These are phyloP conservation scores for Lampris megalopsis DNA, from an alignment of 2,113 vertebrate genomes.

Conservation along the genomic window DNA sequence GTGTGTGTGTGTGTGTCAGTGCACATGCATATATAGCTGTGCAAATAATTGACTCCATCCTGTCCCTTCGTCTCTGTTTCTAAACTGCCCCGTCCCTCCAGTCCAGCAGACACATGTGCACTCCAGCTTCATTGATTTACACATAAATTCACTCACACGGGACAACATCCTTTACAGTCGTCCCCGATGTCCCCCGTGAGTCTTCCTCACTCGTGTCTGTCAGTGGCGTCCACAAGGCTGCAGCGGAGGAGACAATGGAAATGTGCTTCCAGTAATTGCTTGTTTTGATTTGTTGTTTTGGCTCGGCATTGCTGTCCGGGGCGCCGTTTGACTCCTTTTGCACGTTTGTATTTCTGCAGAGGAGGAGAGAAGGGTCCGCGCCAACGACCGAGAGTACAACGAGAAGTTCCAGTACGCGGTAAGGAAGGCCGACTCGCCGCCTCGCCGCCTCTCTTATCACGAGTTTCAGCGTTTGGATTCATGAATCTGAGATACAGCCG, in stretches of 20 bases:
- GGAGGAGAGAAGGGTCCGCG: conserved; percentile 91
- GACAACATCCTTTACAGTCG: neutral
- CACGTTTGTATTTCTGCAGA: conserved; percentile 77
- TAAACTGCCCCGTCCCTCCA: neutral
- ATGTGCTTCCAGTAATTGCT: conserved; percentile 1
- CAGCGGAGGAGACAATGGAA: neutral
- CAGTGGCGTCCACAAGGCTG: neutral
- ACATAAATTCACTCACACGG: conserved; percentile 17
- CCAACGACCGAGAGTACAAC: conserved; percentile 92
- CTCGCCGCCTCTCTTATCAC: neutral
- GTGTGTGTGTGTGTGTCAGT: too few relatives aligned
- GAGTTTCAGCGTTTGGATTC: neutral
- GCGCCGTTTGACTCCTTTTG: conserved; percentile 7
- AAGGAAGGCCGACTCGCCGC: conserved; percentile 60
- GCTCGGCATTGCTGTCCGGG: neutral
- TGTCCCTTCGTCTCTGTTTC: neutral
- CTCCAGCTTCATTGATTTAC: conserved; percentile 32
- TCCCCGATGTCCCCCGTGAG: neutral
- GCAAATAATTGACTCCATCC: neutral
- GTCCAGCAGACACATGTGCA: conserved; percentile 3
- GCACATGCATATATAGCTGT: too few relatives aligned
- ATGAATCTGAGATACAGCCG: neutral
- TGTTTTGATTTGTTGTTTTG: neutral
- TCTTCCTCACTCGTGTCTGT: neutral
- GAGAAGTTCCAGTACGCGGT: conserved; percentile 96